A percentile compares a stretch with the other conserved stretches of the same genome.
Conservation (phyloP, 2,113 vertebrate genomes). For the Felis chaus region DNA sequence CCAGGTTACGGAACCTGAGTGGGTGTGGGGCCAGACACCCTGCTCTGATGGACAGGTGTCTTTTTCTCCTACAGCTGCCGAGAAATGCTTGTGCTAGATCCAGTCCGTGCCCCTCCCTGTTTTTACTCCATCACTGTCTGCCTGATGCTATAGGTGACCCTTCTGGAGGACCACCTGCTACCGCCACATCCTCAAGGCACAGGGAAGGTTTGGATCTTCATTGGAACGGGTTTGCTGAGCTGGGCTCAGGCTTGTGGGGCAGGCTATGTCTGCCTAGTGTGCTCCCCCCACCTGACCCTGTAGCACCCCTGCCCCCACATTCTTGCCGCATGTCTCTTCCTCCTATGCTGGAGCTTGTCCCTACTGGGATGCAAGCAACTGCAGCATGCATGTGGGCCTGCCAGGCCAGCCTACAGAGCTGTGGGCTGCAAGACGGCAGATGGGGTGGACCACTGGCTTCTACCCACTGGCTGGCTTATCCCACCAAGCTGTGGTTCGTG, state of each 20-base stretch:
- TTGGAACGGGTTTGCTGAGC: background rate
- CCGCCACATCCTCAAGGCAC: background rate
- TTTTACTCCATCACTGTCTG: background rate
- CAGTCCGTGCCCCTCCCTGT: background rate
- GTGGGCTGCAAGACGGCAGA: background rate
- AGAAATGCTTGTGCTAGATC: background rate
- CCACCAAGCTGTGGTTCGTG: accelerated
- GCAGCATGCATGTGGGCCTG: background rate
- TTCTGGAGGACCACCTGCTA: background rate
- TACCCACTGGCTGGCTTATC: background rate
- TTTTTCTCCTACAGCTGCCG: background rate
- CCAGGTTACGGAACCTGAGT: background rate
- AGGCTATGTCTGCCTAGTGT: background rate
- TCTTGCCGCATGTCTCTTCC: background rate
- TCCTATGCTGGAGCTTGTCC: background rate
- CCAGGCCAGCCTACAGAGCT: background rate
- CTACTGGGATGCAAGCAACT: background rate
- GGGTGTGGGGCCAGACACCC: background rate
- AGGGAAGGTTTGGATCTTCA: background rate
- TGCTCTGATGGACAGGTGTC: background rate
- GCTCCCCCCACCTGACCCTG: background rate
- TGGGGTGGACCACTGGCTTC: background rate
- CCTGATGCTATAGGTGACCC: too few relatives aligned
- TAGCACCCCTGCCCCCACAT: too few relatives aligned
- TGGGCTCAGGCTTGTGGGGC: background rate